A percentile compares a stretch with the other conserved stretches of the same genome.
Evolutionary conservation across 1,140 invertebrate genomes (phyloP).

Genomic region (Ganaspis sp.): DNA sequence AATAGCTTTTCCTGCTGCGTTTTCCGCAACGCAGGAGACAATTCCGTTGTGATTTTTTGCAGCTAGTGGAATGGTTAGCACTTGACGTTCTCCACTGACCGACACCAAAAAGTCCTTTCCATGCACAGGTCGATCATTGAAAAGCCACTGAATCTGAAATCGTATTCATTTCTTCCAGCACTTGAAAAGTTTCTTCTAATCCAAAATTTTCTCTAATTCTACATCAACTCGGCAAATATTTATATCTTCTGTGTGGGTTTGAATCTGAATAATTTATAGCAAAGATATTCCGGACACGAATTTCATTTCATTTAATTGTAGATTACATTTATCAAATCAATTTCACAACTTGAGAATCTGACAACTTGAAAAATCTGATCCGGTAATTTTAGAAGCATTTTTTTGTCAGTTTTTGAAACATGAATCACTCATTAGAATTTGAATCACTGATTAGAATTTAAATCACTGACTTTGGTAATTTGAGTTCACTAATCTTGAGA

Average conservation of each 20-base stretch:
- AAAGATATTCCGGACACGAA: no score
- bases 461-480: no score
- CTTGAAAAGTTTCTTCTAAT: background rate
- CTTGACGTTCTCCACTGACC: conserved; percentile 83
- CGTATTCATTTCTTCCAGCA: background rate
- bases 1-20: conserved; percentile 83
- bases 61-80: conserved; percentile 80
- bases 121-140: conserved; percentile 83
- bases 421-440: no score
- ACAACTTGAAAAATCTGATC: no score
- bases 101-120: conserved; percentile 84
- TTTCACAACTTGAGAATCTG: no score
- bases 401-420: no score
- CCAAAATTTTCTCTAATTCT: background rate
- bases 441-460: no score
- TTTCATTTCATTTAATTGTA: no score
- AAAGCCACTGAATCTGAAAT: conserved; percentile 83
- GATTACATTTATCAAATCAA: no score
- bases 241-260: background rate
- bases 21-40: conserved; percentile 86
- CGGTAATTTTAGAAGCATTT: no score
- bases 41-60: conserved; percentile 80
- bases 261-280: no score
- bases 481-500: no score
- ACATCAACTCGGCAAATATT: conserved; percentile 16